phyloP scores from a whole-genome alignment of 2,888 invertebrate genomes.

The Zygaena filipendulae region DNA sequence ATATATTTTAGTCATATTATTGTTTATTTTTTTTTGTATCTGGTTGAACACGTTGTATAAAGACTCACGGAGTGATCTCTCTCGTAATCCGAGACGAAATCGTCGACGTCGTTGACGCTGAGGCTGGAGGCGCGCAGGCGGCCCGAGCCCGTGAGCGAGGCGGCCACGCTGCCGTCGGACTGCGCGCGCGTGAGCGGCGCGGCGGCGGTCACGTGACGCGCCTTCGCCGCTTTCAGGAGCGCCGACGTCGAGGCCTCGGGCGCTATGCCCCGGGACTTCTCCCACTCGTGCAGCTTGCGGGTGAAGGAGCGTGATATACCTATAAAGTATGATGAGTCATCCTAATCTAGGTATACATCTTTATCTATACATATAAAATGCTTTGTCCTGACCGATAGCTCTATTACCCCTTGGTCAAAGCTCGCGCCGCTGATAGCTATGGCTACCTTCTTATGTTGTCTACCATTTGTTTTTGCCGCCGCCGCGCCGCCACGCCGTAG shows the following conservation, averaged over 20 bases:
- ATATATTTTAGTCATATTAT: too few relatives aligned
- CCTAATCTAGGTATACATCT: neutral
- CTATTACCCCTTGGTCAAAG: too few relatives aligned
- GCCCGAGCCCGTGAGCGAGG: constrained; percentile 64
- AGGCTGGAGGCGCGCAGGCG: constrained; percentile 78
- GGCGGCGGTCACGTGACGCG: constrained; percentile 31
- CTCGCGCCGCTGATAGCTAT: too few relatives aligned
- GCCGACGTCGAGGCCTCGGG: constrained; percentile 89
- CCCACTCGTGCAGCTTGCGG: constrained; percentile 91
- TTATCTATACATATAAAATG: too few relatives aligned
- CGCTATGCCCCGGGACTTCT: constrained; percentile 86
- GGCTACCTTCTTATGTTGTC: too few relatives aligned
- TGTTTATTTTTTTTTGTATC: too few relatives aligned
- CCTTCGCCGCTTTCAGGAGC: constrained; percentile 67
- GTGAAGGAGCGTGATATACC: constrained; percentile 90
- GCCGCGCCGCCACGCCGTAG: too few relatives aligned
- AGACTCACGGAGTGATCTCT: constrained; percentile 49
- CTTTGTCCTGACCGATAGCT: too few relatives aligned
- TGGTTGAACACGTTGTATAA: too few relatives aligned
- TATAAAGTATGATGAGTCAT: constrained; percentile 17
- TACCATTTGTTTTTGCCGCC: too few relatives aligned
- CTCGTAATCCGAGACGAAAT: constrained; percentile 68
- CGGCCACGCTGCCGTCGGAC: constrained; percentile 80
- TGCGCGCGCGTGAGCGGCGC: constrained; percentile 75
- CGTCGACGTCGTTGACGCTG: constrained; percentile 78